These are phyloP conservation scores for Notodonta dromedarius DNA, from an alignment of 2,888 invertebrate genomes.

Conservation along the genomic window DNA sequence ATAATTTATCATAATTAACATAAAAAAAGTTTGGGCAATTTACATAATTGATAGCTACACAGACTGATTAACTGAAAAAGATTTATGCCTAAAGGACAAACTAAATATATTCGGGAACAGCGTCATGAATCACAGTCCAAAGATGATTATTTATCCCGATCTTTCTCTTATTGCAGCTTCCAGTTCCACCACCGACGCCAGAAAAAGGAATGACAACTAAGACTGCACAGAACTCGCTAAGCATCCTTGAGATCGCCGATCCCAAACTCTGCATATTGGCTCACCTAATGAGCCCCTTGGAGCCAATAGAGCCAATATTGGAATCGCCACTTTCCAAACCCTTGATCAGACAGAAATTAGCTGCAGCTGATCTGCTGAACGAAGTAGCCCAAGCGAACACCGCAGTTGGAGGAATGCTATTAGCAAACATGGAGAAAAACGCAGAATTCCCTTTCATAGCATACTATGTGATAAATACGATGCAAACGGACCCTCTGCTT, in stretches of 20 bases:
- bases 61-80: constrained; percentile 5
- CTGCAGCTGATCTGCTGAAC: constrained; percentile 90
- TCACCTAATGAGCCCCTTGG: constrained; percentile 95
- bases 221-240: constrained; percentile 86
- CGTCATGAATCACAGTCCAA: too few relatives aligned
- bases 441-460: constrained; percentile 97
- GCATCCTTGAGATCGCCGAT: constrained; percentile 93
- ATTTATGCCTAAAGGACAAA: not conserved
- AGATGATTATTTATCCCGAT: too few relatives aligned
- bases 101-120: not conserved
- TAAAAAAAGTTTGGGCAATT: constrained; percentile 27
- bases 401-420: constrained; percentile 92
- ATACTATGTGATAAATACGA: constrained; percentile 95
- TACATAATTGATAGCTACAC: constrained; percentile 31
- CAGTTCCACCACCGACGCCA: constrained; percentile 86
- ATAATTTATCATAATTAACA: constrained; percentile 37
- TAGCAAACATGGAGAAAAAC: constrained; percentile 95
- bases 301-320: constrained; percentile 92
- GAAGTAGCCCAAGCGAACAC: constrained; percentile 90
- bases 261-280: constrained; percentile 94
- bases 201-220: constrained; percentile 86
- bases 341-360: constrained; percentile 89
- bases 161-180: constrained; percentile 69
- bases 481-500: constrained; percentile 92
- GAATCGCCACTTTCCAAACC: constrained; percentile 94